phyloP scores from a whole-genome alignment of 2,888 invertebrate genomes.

The Eupithecia abbreviata region DNA sequence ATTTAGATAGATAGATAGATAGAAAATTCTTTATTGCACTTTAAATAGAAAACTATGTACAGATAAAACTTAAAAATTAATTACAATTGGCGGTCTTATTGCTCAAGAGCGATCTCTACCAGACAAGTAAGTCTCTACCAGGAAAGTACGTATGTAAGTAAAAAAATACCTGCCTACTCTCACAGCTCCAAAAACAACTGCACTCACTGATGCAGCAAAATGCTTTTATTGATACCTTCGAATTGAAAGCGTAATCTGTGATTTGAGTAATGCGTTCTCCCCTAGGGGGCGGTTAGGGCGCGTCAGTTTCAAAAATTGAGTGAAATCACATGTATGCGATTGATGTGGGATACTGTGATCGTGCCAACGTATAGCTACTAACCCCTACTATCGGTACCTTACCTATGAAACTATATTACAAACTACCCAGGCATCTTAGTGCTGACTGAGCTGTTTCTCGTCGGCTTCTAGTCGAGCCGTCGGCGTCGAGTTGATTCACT shows the following conservation, averaged over 20 bases:
- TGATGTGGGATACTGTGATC: constrained; percentile 63
- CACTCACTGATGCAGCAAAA: constrained; percentile 44
- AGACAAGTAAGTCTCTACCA: no score
- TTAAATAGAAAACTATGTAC: no score
- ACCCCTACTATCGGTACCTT: neutral
- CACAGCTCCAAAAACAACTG: constrained; percentile 13
- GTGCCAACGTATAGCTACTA: neutral
- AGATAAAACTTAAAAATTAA: no score
- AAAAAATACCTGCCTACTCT: neutral
- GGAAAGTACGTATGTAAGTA: neutral
- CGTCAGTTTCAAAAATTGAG: constrained; percentile 83
- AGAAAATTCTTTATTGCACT: no score
- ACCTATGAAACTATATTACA: neutral
- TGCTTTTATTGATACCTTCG: constrained; percentile 49
- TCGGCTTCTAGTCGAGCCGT: neutral
- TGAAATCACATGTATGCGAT: constrained; percentile 81
- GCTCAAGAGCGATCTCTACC: no score
- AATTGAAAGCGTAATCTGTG: constrained; percentile 64
- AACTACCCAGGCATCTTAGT: neutral
- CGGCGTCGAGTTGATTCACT: neutral
- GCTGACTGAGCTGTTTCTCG: neutral
- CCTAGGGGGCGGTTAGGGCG: constrained; percentile 65
- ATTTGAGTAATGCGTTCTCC: constrained; percentile 70
- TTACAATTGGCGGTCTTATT: no score
- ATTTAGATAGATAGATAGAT: no score